Conservation (phyloP, 2,113 vertebrate genomes). For the Leptobrachium ailaonicum region DNA sequence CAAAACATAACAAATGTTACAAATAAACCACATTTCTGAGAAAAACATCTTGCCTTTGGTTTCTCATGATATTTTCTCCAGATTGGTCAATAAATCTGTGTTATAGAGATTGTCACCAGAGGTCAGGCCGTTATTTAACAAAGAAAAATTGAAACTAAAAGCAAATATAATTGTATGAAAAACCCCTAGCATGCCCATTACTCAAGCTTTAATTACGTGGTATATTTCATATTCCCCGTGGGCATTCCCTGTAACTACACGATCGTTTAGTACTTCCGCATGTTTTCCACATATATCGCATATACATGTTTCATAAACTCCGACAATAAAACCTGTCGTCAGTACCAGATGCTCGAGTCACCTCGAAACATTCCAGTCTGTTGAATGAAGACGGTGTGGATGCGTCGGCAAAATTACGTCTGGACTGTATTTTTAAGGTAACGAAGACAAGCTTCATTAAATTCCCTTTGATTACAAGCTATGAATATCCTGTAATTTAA, state of each 20-base stretch:
- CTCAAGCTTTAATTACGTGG: conserved; percentile 12
- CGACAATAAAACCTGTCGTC: no score
- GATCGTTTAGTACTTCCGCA: background rate
- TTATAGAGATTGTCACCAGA: background rate
- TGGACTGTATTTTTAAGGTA: no score
- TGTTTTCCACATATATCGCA: background rate
- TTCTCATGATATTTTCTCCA: conserved; percentile 7
- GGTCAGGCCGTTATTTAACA: conserved; percentile 21
- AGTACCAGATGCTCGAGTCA: no score
- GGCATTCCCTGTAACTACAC: background rate
- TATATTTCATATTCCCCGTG: background rate
- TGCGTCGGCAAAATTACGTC: no score
- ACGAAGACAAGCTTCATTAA: no score
- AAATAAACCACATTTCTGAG: background rate
- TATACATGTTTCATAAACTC: no score
- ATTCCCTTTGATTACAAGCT: no score
- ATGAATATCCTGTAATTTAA: no score
- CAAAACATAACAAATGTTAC: background rate
- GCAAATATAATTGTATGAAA: background rate
- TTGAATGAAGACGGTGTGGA: no score
- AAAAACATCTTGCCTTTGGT: background rate
- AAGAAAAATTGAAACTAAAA: conserved; percentile 23
- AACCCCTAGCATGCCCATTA: background rate
- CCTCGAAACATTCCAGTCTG: no score
- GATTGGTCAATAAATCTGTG: conserved; percentile 20